Conservation (phyloP, 2,113 vertebrate genomes). For the Podarcis muralis region DNA sequence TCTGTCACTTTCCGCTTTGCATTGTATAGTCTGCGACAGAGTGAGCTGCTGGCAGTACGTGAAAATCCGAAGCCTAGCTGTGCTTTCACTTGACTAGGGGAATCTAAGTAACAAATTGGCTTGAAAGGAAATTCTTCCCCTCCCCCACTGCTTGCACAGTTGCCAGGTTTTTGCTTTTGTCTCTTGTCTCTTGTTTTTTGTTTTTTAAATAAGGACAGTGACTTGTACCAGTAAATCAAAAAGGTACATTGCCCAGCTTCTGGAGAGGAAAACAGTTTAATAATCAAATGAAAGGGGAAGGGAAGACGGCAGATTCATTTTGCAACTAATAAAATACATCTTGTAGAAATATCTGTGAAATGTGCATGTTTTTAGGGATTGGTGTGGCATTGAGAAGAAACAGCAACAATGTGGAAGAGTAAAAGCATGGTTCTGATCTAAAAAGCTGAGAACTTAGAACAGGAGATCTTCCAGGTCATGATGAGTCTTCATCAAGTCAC, state of each 20-base stretch:
- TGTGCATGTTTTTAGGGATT: background rate
- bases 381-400: background rate
- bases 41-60: background rate
- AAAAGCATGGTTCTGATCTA: background rate
- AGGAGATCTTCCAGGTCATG: background rate
- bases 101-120: conserved; percentile 14
- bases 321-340: background rate
- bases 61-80: background rate
- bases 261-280: background rate
- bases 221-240: background rate
- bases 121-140: background rate
- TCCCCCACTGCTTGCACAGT: background rate
- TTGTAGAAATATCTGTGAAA: background rate
- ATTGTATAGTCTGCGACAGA: background rate
- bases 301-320: background rate
- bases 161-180: background rate
- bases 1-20: background rate
- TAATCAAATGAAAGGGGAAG: background rate
- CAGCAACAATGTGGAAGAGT: background rate
- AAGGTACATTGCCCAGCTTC: background rate
- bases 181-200: background rate
- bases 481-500: background rate
- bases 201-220: background rate
- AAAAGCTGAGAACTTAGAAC: background rate
- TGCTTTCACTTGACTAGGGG: background rate